phyloP scores from a whole-genome alignment of 2,888 invertebrate genomes.

The Epirrita christyi region DNA sequence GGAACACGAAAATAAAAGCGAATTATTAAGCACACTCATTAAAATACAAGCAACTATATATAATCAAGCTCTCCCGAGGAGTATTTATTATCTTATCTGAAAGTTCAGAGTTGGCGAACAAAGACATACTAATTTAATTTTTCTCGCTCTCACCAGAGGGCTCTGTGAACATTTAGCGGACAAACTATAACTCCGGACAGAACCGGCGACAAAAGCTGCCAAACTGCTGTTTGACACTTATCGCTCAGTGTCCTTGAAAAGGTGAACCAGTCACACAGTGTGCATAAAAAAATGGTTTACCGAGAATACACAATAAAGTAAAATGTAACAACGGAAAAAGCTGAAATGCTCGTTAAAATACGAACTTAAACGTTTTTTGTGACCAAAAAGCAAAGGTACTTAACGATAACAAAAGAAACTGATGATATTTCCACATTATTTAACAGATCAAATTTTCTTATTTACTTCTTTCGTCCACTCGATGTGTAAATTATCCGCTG shows the following conservation, averaged over 20 bases:
- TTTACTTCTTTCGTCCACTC: too few relatives aligned
- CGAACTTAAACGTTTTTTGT: too few relatives aligned
- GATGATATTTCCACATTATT: too few relatives aligned
- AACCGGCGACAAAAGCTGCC: background rate
- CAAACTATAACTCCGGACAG: background rate
- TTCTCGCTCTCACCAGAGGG: slow-evolving; percentile 25
- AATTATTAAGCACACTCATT: too few relatives aligned
- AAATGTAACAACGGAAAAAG: too few relatives aligned
- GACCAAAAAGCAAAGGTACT: too few relatives aligned
- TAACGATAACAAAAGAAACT: too few relatives aligned
- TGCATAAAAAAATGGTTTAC: background rate
- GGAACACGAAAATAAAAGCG: background rate
- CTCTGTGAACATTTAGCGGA: slow-evolving; percentile 19
- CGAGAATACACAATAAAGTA: background rate
- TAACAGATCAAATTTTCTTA: too few relatives aligned
- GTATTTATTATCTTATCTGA: slow-evolving; percentile 33
- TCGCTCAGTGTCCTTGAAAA: too few relatives aligned
- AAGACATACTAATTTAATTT: slow-evolving; percentile 40
- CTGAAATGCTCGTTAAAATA: too few relatives aligned
- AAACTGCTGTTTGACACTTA: background rate
- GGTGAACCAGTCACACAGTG: too few relatives aligned
- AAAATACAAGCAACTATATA: background rate
- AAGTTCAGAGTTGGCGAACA: slow-evolving; percentile 32
- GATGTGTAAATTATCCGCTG: too few relatives aligned
- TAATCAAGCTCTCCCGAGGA: slow-evolving; percentile 19